phyloP scores from a whole-genome alignment of 2,797 vertebrate species.

The Notamacropus eugenii region DNA sequence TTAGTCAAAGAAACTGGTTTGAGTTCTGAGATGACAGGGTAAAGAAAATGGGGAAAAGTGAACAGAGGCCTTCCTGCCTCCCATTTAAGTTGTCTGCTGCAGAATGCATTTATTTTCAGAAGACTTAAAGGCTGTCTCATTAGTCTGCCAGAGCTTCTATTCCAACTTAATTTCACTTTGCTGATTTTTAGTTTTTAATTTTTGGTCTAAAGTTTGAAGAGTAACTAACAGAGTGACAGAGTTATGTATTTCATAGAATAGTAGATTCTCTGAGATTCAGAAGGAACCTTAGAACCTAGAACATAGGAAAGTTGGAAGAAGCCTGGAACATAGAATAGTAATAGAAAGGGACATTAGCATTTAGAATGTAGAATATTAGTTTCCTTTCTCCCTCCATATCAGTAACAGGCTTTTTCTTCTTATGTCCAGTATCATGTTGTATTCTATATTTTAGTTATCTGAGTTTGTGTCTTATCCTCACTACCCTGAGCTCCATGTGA shows the following conservation, averaged over 20 bases:
- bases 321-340: not conserved
- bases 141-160: not conserved
- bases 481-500: not conserved
- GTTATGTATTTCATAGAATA: not conserved
- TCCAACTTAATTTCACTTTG: not conserved
- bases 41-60: not conserved
- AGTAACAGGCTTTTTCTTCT: not conserved
- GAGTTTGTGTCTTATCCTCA: not conserved
- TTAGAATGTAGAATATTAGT: not conserved
- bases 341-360: not conserved
- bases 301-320: not conserved
- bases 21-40: not conserved
- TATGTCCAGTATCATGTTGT: not conserved
- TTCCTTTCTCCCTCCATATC: not conserved
- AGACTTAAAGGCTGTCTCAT: not conserved
- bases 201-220: constrained; percentile 15
- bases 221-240: not conserved
- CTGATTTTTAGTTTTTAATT: not conserved
- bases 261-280: not conserved
- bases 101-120: not conserved
- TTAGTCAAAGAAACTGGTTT: constrained; percentile 36
- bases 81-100: fast-evolving
- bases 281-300: not conserved
- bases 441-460: not conserved
- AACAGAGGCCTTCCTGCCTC: not conserved